Conservation (phyloP, 2,888 invertebrate genomes). For the Phymatocera aterrima region DNA sequence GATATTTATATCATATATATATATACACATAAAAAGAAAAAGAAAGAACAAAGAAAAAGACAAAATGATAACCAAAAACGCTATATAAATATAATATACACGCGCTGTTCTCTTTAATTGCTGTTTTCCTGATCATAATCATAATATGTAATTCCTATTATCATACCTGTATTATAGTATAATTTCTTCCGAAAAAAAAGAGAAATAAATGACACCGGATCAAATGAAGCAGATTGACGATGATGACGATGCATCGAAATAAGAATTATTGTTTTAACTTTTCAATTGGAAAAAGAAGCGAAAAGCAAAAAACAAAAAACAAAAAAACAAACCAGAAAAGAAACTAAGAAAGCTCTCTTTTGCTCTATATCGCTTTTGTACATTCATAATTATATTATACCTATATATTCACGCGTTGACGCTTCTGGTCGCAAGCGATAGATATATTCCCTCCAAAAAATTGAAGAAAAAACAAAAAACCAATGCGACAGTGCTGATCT, state of each 20-base stretch:
- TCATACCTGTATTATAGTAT: too few relatives aligned
- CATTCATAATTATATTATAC: not conserved
- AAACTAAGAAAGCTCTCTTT: not conserved
- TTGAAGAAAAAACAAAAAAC: not conserved
- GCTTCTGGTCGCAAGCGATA: not conserved
- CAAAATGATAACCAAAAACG: not conserved
- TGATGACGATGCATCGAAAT: too few relatives aligned
- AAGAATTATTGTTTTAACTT: too few relatives aligned
- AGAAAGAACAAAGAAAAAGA: conserved; percentile 4
- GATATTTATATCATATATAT: too few relatives aligned
- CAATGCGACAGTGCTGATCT: conserved; percentile 1
- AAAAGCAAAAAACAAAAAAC: not conserved
- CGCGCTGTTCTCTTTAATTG: conserved; percentile 20
- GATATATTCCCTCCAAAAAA: conserved; percentile 6
- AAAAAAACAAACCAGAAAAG: not conserved
- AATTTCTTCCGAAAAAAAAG: not conserved
- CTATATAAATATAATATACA: too few relatives aligned
- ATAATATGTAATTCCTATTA: too few relatives aligned
- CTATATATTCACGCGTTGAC: not conserved
- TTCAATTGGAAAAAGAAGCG: too few relatives aligned
- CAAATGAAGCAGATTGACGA: not conserved
- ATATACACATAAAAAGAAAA: not conserved
- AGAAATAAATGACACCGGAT: not conserved
- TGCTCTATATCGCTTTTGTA: not conserved
- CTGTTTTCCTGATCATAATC: not conserved